Percentiles rank a stretch among this genome's conserved stretches.
Evolutionary conservation across 2,113 vertebrate genomes (phyloP).

Genomic region (Oplegnathus fasciatus): DNA sequence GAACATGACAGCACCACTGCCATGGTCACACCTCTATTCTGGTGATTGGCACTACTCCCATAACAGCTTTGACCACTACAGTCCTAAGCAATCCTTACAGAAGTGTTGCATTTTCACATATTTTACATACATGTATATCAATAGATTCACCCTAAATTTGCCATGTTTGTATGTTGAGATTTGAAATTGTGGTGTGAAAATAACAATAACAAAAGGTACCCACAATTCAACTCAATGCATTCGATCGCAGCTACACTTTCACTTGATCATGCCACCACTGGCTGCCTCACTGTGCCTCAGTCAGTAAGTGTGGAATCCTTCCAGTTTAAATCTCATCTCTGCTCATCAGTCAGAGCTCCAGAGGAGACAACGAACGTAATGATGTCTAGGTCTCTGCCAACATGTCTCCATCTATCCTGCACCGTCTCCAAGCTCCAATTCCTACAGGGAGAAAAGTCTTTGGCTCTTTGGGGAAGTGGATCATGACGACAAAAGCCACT

Average conservation of each 20-base stretch:
- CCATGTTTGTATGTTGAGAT: not conserved
- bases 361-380: conserved; percentile 29
- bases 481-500: not conserved
- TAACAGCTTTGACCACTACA: not conserved
- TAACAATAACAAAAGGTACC: too few relatives aligned
- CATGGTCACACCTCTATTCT: conserved; percentile 1
- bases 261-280: not conserved
- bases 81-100: not conserved
- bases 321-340: conserved; percentile 7
- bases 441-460: not conserved
- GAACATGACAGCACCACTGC: not conserved
- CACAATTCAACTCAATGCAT: not conserved
- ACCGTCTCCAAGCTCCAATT: not conserved
- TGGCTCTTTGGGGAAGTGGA: not conserved
- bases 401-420: not conserved
- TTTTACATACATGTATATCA: not conserved
- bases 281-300: not conserved
- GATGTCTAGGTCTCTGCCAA: conserved; percentile 15
- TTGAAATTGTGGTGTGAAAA: not conserved
- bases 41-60: not conserved
- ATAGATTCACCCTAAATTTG: not conserved
- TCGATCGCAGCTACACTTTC: not conserved
- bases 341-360: conserved; percentile 41
- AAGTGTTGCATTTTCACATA: not conserved
- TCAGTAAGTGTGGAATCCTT: not conserved